Evolutionary conservation across 1,140 invertebrate species (phyloP).

Genomic region (Chironomus striatipennis): DNA sequence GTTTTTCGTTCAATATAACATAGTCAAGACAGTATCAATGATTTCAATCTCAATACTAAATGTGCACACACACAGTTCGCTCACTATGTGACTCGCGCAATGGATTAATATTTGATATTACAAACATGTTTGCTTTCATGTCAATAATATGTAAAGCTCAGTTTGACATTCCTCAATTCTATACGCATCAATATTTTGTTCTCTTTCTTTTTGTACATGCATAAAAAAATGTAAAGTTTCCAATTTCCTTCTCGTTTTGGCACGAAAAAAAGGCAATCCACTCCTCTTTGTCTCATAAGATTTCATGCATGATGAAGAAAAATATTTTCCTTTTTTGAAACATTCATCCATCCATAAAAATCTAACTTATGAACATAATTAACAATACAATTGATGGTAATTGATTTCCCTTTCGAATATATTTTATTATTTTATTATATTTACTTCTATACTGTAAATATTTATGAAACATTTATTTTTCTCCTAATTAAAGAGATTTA

Average conservation of each 20-base stretch:
- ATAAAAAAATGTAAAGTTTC: no score
- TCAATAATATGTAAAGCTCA: conserved; percentile 6
- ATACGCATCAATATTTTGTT: not conserved
- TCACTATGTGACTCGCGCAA: not conserved
- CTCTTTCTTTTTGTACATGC: no score
- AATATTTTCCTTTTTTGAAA: not conserved
- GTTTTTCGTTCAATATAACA: no score
- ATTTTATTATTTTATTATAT: not conserved
- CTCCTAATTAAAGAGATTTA: conserved; percentile 11
- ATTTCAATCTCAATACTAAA: conserved; percentile 15
- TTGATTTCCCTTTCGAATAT: not conserved
- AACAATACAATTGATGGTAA: conserved; percentile 3
- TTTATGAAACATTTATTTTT: not conserved
- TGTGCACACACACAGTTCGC: not conserved
- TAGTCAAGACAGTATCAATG: conserved; percentile 10
- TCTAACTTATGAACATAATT: not conserved
- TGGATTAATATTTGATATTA: conserved; percentile 10
- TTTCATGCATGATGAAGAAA: not conserved
- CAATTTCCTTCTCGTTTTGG: no score
- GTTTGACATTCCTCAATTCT: conserved; percentile 1
- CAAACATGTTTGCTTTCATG: conserved; percentile 6
- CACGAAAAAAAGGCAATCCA: no score
- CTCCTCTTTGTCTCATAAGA: no score
- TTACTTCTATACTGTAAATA: not conserved
- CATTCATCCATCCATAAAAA: not conserved